These are phyloP conservation scores for Synanthedon tipuliformis DNA, from an alignment of 2,888 invertebrate genomes.

Conservation along the genomic window DNA sequence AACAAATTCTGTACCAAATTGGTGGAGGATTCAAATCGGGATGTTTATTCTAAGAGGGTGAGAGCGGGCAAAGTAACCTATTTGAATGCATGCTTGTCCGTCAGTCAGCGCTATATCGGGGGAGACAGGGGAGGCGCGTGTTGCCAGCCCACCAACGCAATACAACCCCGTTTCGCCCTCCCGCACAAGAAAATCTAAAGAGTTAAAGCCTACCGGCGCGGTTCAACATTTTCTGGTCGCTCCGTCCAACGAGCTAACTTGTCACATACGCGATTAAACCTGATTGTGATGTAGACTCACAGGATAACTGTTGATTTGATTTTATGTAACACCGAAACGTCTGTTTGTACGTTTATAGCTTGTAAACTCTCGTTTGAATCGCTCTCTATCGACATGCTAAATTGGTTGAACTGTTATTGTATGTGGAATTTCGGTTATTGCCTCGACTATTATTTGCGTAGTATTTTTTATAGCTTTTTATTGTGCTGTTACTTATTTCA, in stretches of 20 bases:
- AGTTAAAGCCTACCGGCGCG: neutral
- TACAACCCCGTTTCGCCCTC: neutral
- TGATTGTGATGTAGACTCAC: conserved; percentile 69
- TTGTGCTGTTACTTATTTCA: too few relatives aligned
- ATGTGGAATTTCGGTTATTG: conserved; percentile 38
- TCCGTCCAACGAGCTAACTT: conserved; percentile 40
- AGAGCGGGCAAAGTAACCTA: conserved; percentile 74
- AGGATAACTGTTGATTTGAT: conserved; percentile 71
- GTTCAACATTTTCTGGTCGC: neutral
- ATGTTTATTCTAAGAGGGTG: conserved; percentile 53
- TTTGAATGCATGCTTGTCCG: conserved; percentile 82
- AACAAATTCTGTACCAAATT: conserved; percentile 67
- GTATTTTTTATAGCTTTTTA: too few relatives aligned
- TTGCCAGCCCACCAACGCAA: neutral
- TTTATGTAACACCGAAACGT: conserved; percentile 67
- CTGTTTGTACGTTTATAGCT: conserved; percentile 66
- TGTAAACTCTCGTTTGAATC: conserved; percentile 62
- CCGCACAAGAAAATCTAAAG: neutral
- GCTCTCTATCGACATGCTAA: conserved; percentile 61
- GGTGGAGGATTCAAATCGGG: conserved; percentile 48
- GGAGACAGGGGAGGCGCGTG: conserved; percentile 4
- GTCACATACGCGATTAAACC: conserved; percentile 68
- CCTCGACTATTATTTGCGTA: neutral
- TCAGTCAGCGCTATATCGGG: conserved; percentile 76
- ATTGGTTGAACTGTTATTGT: conserved; percentile 59